phyloP scores from a whole-genome alignment of 2,113 vertebrate genomes.

The Eira barbara region DNA sequence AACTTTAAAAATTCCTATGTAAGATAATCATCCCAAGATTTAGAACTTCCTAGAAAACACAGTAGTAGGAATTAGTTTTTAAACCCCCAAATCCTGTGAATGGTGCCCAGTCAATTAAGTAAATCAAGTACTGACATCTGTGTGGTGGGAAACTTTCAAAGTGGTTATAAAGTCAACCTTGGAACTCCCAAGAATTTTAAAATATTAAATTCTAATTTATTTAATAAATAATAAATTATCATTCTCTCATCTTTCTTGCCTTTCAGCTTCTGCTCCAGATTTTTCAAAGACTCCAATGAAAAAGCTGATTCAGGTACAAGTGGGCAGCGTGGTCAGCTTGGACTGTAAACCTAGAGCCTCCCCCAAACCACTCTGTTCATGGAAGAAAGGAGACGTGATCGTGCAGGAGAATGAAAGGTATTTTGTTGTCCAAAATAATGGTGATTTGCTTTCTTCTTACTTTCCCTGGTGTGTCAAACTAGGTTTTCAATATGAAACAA shows the following conservation, averaged over 20 bases:
- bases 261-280: slow-evolving; percentile 92
- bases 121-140: not conserved
- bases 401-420: slow-evolving; percentile 93
- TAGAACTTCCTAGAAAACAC: not conserved
- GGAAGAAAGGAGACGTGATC: slow-evolving; percentile 91
- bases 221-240: not conserved
- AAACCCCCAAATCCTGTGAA: not conserved
- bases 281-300: slow-evolving; percentile 92
- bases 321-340: slow-evolving; percentile 91
- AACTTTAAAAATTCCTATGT: not conserved
- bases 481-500: not conserved
- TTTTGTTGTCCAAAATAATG: not conserved
- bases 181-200: not conserved
- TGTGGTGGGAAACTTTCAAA: not conserved
- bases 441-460: not conserved
- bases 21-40: not conserved
- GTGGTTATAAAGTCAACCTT: not conserved
- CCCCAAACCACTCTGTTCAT: slow-evolving; percentile 89
- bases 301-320: slow-evolving; percentile 89
- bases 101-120: not conserved
- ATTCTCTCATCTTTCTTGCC: slow-evolving; percentile 43
- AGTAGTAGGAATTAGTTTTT: not conserved
- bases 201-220: not conserved
- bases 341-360: slow-evolving; percentile 94
- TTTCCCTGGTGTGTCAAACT: not conserved